Evolutionary conservation across 2,113 vertebrate species (phyloP).

Genomic region (Herpetotheres cachinnans): DNA sequence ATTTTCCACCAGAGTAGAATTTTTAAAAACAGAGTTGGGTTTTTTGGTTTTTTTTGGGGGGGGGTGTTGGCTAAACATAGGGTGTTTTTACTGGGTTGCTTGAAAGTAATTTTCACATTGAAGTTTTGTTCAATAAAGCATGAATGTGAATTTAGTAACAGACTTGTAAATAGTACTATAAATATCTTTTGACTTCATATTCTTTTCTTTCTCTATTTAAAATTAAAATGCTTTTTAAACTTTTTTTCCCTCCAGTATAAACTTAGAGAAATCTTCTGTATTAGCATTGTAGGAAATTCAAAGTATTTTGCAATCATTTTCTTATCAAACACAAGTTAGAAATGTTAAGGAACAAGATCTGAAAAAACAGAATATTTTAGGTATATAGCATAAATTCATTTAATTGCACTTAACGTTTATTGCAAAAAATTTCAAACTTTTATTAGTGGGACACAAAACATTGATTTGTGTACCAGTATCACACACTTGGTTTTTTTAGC

Average conservation of each 20-base stretch:
- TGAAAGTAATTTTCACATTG: not conserved
- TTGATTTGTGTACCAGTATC: not conserved
- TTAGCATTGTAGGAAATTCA: not conserved
- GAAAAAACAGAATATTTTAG: not conserved
- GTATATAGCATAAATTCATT: not conserved
- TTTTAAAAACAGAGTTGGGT: not conserved
- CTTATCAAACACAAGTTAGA: not conserved
- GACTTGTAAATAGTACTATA: conserved; percentile 21
- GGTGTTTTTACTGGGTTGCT: not conserved
- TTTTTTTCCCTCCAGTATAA: not conserved
- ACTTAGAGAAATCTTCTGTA: not conserved
- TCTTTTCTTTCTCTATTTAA: not conserved
- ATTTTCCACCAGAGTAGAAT: not conserved
- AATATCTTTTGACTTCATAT: not conserved
- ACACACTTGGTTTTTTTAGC: not conserved
- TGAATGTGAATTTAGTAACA: not conserved
- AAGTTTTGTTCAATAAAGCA: not conserved
- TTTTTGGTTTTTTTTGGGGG: not conserved
- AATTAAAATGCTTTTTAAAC: not conserved
- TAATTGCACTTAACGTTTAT: not conserved
- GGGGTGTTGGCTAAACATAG: not conserved
- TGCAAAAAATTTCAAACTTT: not conserved
- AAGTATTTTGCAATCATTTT: not conserved
- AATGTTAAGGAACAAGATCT: not conserved
- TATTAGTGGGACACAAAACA: not conserved